Conservation (phyloP, 2,113 vertebrate species). For the Atrichornis clamosus region DNA sequence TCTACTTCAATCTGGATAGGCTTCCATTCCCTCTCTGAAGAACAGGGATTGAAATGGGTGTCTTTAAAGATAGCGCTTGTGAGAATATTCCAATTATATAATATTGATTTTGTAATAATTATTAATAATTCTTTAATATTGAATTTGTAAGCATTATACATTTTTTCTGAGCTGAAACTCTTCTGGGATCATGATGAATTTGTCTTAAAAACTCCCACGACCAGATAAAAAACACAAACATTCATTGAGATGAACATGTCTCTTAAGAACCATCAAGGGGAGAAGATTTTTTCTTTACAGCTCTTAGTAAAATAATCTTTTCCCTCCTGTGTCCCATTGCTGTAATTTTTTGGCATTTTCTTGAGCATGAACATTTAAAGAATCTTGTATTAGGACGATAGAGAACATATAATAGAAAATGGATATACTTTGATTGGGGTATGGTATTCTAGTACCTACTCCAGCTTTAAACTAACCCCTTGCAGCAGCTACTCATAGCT, state of each 20-base stretch:
- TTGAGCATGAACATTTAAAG: not conserved
- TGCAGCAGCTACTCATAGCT: not conserved
- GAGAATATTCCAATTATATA: not conserved
- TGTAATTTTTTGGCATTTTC: not conserved
- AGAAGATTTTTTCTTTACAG: not conserved
- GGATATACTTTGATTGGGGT: not conserved
- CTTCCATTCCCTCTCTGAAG: not conserved
- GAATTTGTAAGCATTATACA: not conserved
- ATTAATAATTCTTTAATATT: not conserved
- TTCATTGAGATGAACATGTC: not conserved
- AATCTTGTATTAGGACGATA: not conserved
- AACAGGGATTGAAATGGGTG: not conserved
- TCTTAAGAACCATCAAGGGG: not conserved
- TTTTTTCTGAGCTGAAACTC: not conserved
- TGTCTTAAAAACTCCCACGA: not conserved
- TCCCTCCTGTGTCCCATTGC: rapidly evolving
- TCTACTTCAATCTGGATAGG: not conserved
- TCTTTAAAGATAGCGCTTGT: not conserved
- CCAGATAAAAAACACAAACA: not conserved
- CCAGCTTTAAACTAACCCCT: not conserved
- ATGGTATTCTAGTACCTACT: not conserved
- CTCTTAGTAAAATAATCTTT: not conserved
- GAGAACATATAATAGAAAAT: not conserved
- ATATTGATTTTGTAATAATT: not conserved
- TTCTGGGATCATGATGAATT: not conserved